Evolutionary conservation across 2,797 vertebrate species (phyloP), one percentile per base, ranked within the genome.

Genomic region (Girardinus metallicus): DNA sequence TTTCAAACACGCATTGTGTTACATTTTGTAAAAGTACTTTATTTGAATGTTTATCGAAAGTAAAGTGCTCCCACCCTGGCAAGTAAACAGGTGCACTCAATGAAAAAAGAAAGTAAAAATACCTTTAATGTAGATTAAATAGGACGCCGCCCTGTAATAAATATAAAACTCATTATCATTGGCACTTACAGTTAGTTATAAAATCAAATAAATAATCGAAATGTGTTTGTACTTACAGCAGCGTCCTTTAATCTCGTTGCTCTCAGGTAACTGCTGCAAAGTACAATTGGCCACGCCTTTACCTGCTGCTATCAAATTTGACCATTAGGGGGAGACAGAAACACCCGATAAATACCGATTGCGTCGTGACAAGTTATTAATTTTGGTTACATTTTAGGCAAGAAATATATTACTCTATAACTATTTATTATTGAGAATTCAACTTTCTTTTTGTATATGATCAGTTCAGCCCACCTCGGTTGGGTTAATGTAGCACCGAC

Each of bases 61-160:
- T 74, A 57, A 9, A 71, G 31, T 51, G 55, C 15, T 62, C 21
- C 55, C 39, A 2, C 9, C 62, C 31, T 16, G 43, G 77, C 34
- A 53, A 53, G 83, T 86, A 87, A 91, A 94, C 92, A 94, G 89
- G 93, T 95, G 88, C 64, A 79, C 76, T 23, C 46, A 68, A 75
- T 2, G 41, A 26, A 78, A 80, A 79, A 87, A 77, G 34, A 57
- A 84, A 82, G 47, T 73, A 34, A 77, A 85, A 78, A 90, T 92
- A 96, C 96, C 95, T 91, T 86, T 47, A 82, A 78, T 85, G 88
- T 91, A 90, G 96, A 95, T 96, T 95, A 94, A 95, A 93, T 74
- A 71, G 86, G 95, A 96, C 96, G 96, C 96, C 96, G 96, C 96
- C 96, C 96, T 96, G 95, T 70, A 93, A 93, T 47, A 90, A n/a